Percentiles rank a stretch among this genome's conserved stretches.
Evolutionary conservation across 2,888 invertebrate species (phyloP).

Genomic region (Germaria angustata): DNA sequence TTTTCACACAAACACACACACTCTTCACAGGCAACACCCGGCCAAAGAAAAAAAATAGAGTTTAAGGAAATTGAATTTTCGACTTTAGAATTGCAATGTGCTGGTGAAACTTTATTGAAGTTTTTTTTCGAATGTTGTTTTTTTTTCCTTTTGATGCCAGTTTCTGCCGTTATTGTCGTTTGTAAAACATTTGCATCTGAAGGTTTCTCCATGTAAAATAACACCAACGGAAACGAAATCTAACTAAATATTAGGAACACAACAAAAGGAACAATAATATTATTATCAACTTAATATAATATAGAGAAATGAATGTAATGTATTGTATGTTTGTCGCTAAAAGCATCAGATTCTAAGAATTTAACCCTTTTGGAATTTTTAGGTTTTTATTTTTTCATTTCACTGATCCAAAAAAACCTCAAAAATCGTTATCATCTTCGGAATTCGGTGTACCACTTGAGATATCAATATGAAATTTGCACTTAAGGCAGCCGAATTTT

Average conservation of each 20-base stretch:
- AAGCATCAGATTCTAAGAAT: no score
- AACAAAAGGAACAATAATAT: constrained; percentile 29
- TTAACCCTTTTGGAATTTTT: not conserved
- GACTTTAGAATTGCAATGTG: constrained; percentile 60
- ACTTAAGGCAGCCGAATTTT: no score
- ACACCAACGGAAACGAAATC: constrained; percentile 57
- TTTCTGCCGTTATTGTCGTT: constrained; percentile 20
- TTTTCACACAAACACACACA: constrained; percentile 11
- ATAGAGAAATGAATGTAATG: not conserved
- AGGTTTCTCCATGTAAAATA: constrained; percentile 57
- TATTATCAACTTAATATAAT: constrained; percentile 46
- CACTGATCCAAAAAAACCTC: no score
- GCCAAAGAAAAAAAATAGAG: not conserved
- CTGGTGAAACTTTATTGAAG: constrained; percentile 38
- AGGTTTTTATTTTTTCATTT: no score
- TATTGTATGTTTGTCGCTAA: not conserved
- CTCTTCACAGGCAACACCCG: not conserved
- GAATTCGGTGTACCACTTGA: no score
- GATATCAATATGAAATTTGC: no score
- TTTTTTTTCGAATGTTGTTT: not conserved
- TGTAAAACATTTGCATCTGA: constrained; percentile 41
- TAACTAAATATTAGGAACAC: constrained; percentile 54
- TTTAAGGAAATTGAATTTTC: constrained; percentile 69
- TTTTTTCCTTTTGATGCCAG: not conserved
- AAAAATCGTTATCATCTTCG: no score